Conservation (phyloP, 1,140 invertebrate genomes). For the Bombus superbus region DNA sequence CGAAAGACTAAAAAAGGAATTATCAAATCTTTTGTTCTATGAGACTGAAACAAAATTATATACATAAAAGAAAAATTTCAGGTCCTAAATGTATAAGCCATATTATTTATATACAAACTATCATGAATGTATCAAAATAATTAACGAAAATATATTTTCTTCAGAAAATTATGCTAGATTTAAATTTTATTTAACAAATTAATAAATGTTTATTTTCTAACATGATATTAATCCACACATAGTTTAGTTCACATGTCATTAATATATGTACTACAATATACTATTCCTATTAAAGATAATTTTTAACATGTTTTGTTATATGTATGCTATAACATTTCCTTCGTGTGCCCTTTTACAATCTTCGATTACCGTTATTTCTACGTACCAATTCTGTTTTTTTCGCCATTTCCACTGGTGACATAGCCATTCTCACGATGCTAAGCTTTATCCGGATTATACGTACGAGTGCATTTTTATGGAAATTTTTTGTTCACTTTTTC, state of each 20-base stretch:
- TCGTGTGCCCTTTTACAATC: background rate
- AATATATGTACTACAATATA: background rate
- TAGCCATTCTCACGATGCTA: constrained; percentile 69
- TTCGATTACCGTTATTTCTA: constrained; percentile 42
- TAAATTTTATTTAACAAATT: constrained; percentile 1
- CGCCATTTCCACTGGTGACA: constrained; percentile 56
- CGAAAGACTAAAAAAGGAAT: background rate
- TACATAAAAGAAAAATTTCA: constrained; percentile 39
- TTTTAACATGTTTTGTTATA: background rate
- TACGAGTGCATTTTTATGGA: constrained; percentile 76
- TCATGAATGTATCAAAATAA: constrained; percentile 39
- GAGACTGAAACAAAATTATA: constrained; percentile 39
- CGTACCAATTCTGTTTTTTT: constrained; percentile 56
- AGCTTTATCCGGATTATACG: constrained; percentile 80
- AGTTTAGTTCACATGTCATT: background rate
- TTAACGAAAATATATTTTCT: constrained; percentile 39
- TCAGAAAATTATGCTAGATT: constrained; percentile 15
- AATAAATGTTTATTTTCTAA: background rate
- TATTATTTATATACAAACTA: constrained; percentile 46
- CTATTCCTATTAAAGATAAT: background rate
- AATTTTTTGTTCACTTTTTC: constrained; percentile 71
- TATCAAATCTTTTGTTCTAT: constrained; percentile 32
- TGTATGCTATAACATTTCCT: background rate
- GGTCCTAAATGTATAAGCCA: constrained; percentile 45
- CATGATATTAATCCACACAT: background rate